Base-by-base conservation (phyloP, 2,113 vertebrate species). In the Collichthys lucidus region DNA sequence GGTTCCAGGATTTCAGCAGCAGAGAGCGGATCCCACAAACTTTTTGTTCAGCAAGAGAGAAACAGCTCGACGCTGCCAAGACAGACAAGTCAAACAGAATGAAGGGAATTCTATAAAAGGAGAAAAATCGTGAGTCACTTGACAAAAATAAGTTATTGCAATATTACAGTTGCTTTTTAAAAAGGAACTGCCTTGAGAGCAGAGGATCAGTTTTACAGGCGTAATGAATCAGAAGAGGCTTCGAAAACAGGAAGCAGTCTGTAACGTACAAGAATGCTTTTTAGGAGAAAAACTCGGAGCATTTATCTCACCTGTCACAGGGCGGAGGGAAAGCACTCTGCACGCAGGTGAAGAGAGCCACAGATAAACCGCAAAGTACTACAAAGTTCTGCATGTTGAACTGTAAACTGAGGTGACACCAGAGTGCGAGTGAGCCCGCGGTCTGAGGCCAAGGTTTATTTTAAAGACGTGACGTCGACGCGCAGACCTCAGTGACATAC, bases 281-380 rank as follows among this genome's bases (percentile, higher is more conserved):
- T 60, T 2, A 26, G 22, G n/a, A 3, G 11, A 52, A 26, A 4
- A n/a, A 8, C 24, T 3, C 46, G 1, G 42, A 22, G 44, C 4
- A 7, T 50, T 16, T 11, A 14, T 47, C 90, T 89, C 73, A 95
- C 95, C 94, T 92, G 89, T 94, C 86, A 83, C 94, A 95, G 0
- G 93, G 92, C 2, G 89, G 88, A 1, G 79, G 88, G 9, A 75
- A 12, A 8, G 24, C 59, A 26, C 47, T 10, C 5, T 61, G 66
- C 6, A 35, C 72, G 11, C 26, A 35, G 42, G 40, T 29, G 0
- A 59, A 47, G 0, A 90, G 2, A 11, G 76, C 26, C 10, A 74
- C 1, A 4, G 55, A 62, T 4, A 10, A 79, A 24, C 57, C 64
- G 42, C 60, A 44, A 7, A 82, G 31, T 0, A 64, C 1, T 11